Evolutionary conservation across 2,113 vertebrate species (phyloP), one percentile per base, ranked within the genome.

Genomic region (Aix galericulata): DNA sequence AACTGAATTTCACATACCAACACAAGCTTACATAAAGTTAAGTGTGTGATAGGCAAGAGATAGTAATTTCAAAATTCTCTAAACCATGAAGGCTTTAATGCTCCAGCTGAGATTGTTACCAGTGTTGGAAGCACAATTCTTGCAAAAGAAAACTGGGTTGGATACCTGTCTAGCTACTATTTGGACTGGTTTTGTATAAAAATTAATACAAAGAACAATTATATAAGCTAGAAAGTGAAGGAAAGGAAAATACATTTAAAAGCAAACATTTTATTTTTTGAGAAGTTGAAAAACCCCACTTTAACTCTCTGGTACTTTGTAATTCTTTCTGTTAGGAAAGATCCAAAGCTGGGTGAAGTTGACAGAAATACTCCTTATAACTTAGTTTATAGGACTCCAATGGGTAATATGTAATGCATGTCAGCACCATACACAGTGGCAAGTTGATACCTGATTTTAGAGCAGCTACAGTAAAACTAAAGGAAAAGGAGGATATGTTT

Each of bases 211-310:
- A 4, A 32, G 5, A 74, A 52, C 15, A 40, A 50, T 15, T 68
- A 8, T 27, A 38, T 59, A 83, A 60, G 15, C 9, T 22, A 73
- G 12, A 10, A 42, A 58, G 11, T 20, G 15, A 79, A 17, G 17
- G 26, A 48, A 9, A 74, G 4, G 29, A 48, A 87, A 89, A 77
- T 81, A 2, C 5, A 44, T 73, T 52, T 69, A 36, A 32, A 31
- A 36, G 8, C 4, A 9, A 72, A 82, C 59, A 40, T 26, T n/a
- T 27, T n/a, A 1, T 40, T 60, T 59, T 17, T 42, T 58, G 46
- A 56, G 8, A 15, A 3, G 8, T 6, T 66, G 13, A 38, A 83
- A 69, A 34, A 1, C 1, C 1, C 7, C 23, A 8, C 18, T 8
- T 1, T 64, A 25, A 25, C 31, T 26, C 17, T 42, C 14, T 64